phyloP scores from a whole-genome alignment of 1,140 invertebrate species.

The Andrena cerasifolii region DNA sequence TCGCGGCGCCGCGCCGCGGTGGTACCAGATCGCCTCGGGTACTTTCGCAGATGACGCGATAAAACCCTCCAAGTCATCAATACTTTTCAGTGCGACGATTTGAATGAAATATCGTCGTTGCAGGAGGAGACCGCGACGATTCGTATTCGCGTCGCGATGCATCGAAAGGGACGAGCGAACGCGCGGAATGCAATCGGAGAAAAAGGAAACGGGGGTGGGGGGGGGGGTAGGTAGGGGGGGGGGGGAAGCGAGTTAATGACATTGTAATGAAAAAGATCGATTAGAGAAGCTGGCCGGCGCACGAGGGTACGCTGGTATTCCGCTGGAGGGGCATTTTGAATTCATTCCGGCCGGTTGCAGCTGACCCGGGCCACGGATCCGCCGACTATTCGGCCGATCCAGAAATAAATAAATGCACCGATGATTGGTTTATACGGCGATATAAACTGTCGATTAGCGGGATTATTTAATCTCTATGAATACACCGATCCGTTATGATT shows the following conservation, averaged over 20 bases:
- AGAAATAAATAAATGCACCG: slow-evolving; percentile 46
- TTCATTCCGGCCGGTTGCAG: slow-evolving; percentile 20
- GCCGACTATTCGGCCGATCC: slow-evolving; percentile 35
- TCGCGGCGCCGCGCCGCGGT: not conserved
- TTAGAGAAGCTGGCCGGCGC: slow-evolving; percentile 14
- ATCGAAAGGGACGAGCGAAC: not conserved
- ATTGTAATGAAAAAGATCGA: slow-evolving; percentile 55
- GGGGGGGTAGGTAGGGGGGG: too few species aligned
- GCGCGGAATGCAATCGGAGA: slow-evolving; percentile 32
- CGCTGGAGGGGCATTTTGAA: slow-evolving; percentile 44
- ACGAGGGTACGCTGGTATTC: slow-evolving; percentile 27
- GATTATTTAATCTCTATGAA: slow-evolving; percentile 38
- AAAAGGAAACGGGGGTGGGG: slow-evolving; percentile 24
- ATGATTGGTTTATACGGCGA: slow-evolving; percentile 50
- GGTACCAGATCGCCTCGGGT: slow-evolving; percentile 48
- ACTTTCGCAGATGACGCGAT: slow-evolving; percentile 66
- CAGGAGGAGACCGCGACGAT: slow-evolving; percentile 30
- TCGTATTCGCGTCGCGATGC: slow-evolving; percentile 45
- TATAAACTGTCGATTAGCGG: slow-evolving; percentile 38
- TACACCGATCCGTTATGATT: slow-evolving; percentile 41
- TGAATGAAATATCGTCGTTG: slow-evolving; percentile 66
- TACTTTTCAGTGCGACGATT: slow-evolving; percentile 69
- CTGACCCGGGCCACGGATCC: not conserved
- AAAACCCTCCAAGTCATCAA: slow-evolving; percentile 67
- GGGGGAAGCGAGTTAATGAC: slow-evolving; percentile 42